Base-by-base conservation (phyloP, 1,140 invertebrate species). In the Ceratosolen fusciceps region DNA sequence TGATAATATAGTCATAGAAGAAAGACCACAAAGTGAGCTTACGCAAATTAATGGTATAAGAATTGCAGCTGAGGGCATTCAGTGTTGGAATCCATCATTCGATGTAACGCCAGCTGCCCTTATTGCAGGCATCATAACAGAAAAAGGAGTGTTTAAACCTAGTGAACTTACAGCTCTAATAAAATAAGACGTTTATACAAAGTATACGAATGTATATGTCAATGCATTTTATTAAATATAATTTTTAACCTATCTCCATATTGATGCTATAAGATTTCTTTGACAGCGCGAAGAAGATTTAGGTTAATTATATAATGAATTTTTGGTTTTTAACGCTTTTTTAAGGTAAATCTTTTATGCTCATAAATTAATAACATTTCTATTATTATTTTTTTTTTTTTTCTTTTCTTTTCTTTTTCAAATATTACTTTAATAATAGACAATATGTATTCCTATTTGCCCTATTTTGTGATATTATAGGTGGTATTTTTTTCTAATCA, bases 21-120 rank as follows among this genome's bases (percentile, higher is more conserved):
- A 99, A 87, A 90, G 98, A 77, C 95, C 98, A 7, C 93, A 94
- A 76, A 91, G 92, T 19, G 98, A 99, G 91, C 95, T 99, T 93
- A 98, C 96, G 0, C 93, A 95, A 85, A 92, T 99, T 37, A 95
- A 95, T 49, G 95, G 95, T 83, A 91, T 94, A 77, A 91, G 93
- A 85, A 96, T 99, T 83, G 97, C 97, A 54, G 96, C 98, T 31
- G 91, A 94, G 86, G 96, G 96, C 67, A 97, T 99, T 78, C 91
- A 93, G 67, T 98, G 96, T 87, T 99, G 98, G 98, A 99, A 99
- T 93, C 98, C 98, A 60, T 96, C 98, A 0, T 99, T 99, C 91
- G 98, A 99, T 91, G 95, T 99, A 2, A 99, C 98, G n/a, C 98
- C 98, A 26, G 96, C 96, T 7, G 90, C 93, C 31, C 92, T 99